Percentiles rank a stretch among this genome's conserved stretches.
Evolutionary conservation across 2,888 invertebrate genomes (phyloP).

Genomic region (Ormyrus labotus): DNA sequence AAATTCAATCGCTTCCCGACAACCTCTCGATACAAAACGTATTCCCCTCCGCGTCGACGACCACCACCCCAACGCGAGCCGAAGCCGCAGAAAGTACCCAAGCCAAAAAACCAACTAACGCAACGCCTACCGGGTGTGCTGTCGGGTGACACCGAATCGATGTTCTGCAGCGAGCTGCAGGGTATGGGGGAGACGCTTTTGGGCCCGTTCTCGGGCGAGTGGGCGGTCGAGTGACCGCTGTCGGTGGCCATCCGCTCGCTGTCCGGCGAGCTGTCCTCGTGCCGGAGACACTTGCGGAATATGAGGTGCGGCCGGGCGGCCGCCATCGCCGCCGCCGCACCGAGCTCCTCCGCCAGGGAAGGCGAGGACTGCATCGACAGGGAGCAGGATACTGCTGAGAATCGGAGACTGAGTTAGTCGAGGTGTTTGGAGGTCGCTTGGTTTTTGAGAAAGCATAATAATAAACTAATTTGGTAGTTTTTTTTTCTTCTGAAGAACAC

Average conservation of each 20-base stretch:
- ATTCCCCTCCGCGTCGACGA: background rate
- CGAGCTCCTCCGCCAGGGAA: constrained; percentile 84
- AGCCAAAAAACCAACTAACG: background rate
- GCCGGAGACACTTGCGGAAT: constrained; percentile 69
- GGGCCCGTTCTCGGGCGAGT: constrained; percentile 90
- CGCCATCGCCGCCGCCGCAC: constrained; percentile 74
- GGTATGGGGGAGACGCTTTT: constrained; percentile 89
- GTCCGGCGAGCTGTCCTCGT: constrained; percentile 91
- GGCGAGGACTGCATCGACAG: constrained; percentile 73
- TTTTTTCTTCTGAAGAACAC: no score
- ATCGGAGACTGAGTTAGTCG: background rate
- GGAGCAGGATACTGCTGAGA: constrained; percentile 38
- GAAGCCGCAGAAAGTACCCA: background rate
- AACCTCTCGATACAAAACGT: background rate
- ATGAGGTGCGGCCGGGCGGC: constrained; percentile 72
- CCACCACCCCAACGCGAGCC: background rate
- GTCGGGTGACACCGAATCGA: constrained; percentile 72
- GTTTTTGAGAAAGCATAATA: no score
- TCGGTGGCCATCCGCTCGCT: constrained; percentile 90
- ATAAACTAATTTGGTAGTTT: no score
- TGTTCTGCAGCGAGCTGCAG: constrained; percentile 75
- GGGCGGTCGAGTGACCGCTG: constrained; percentile 94
- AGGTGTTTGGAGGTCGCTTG: no score
- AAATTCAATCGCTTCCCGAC: background rate
- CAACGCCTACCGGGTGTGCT: constrained; percentile 65